phyloP scores from a whole-genome alignment of 2,113 vertebrate genomes.

The Pampusana beccarii region DNA sequence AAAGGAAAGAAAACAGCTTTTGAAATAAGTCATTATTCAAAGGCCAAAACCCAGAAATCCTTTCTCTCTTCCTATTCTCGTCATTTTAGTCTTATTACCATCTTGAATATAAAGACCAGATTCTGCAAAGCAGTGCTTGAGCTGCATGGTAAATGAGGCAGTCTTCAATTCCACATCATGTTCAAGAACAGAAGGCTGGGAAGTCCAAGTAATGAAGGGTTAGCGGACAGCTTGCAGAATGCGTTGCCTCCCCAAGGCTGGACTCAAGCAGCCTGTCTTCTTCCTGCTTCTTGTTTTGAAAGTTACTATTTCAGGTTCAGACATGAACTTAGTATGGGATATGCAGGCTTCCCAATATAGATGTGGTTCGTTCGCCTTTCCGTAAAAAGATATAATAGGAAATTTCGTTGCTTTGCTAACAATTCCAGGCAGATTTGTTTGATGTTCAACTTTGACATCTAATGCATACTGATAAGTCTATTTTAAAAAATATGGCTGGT shows the following conservation, averaged over 20 bases:
- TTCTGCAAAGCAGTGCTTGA: background rate
- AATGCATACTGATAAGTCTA: background rate
- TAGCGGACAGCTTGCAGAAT: background rate
- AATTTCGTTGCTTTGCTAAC: background rate
- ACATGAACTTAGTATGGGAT: background rate
- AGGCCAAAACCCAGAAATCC: background rate
- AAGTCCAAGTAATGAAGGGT: slow-evolving; percentile 1
- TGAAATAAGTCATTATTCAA: background rate
- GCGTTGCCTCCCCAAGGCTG: background rate
- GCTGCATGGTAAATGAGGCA: background rate
- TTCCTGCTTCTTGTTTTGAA: slow-evolving; percentile 23
- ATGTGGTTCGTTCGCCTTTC: background rate
- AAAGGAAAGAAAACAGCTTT: background rate
- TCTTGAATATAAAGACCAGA: background rate
- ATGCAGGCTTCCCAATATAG: background rate
- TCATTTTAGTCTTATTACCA: background rate
- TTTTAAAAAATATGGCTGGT: background rate
- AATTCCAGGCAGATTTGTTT: background rate
- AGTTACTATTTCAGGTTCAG: slow-evolving; percentile 17
- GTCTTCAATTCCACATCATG: background rate
- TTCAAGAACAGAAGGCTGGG: background rate
- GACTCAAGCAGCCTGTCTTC: background rate
- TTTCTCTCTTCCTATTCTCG: background rate
- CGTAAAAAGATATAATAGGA: background rate
- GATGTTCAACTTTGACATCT: background rate